A percentile compares a stretch with the other conserved stretches of the same genome.
Conservation (phyloP, 1,140 invertebrate genomes). For the Cydia fagiglandana region DNA sequence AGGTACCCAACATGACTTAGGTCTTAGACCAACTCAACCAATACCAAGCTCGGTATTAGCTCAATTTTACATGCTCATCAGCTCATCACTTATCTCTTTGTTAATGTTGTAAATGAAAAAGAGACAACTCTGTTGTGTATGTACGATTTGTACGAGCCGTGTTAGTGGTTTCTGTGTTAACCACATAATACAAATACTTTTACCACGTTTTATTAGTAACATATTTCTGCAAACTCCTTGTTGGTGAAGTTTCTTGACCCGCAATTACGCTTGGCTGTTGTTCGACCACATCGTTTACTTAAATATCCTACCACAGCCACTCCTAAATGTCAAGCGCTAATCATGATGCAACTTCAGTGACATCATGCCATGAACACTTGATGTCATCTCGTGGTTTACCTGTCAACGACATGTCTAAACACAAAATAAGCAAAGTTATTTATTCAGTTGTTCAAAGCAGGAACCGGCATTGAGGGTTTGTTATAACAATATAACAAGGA, state of each 20-base stretch:
- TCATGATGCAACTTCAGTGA: conserved; percentile 13
- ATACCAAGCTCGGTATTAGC: no score
- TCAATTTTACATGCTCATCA: no score
- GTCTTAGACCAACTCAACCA: no score
- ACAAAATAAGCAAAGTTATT: not conserved
- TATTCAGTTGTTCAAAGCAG: conserved; percentile 10
- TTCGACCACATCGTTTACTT: conserved; percentile 24
- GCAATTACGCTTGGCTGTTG: conserved; percentile 7
- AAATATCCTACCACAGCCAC: conserved; percentile 4
- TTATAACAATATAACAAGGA: not conserved
- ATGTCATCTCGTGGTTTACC: conserved; percentile 31
- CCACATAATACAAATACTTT: not conserved
- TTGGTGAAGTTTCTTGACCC: conserved; percentile 17
- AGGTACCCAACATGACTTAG: no score
- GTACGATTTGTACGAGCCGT: not conserved
- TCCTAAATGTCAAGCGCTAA: conserved; percentile 25
- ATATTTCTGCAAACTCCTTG: not conserved
- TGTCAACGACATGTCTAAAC: conserved; percentile 8
- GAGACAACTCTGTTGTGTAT: not conserved
- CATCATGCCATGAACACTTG: conserved; percentile 15
- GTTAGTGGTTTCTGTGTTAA: not conserved
- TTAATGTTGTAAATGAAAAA: no score
- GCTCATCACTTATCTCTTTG: no score
- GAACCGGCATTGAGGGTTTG: not conserved
- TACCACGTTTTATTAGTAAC: not conserved